phyloP scores from a whole-genome alignment of 2,888 invertebrate species.

The Eilema caniola region DNA sequence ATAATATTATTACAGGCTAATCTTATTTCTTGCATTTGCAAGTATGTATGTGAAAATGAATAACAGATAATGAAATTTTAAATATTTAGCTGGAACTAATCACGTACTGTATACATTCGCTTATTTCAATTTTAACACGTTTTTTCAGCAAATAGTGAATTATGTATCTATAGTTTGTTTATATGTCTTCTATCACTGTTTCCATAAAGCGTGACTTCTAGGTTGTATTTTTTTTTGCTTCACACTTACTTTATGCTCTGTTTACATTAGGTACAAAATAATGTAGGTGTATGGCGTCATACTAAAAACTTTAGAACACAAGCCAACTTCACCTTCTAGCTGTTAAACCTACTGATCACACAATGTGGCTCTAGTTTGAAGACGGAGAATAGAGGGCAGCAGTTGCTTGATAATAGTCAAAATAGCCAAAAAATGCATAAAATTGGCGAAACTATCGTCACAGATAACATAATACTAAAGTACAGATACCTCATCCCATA shows the following conservation, averaged over 20 bases:
- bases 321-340: background rate
- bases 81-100: conserved; percentile 25
- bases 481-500: too few species aligned
- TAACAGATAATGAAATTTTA: conserved; percentile 34
- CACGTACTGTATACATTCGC: conserved; percentile 4
- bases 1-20: background rate
- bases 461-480: too few species aligned
- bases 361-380: too few species aligned
- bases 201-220: background rate
- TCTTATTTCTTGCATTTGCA: conserved; percentile 31
- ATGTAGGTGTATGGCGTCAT: background rate
- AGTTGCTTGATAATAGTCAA: too few species aligned
- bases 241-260: background rate
- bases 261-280: background rate
- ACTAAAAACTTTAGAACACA: background rate
- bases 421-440: too few species aligned
- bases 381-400: too few species aligned
- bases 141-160: background rate
- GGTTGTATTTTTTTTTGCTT: background rate
- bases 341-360: too few species aligned
- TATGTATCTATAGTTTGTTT: background rate
- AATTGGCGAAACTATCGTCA: too few species aligned
- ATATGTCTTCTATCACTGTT: background rate
- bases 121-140: background rate
- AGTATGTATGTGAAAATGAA: conserved; percentile 38